Base-by-base conservation (phyloP, 2,113 vertebrate genomes). In the Pseudopodoces humilis region DNA sequence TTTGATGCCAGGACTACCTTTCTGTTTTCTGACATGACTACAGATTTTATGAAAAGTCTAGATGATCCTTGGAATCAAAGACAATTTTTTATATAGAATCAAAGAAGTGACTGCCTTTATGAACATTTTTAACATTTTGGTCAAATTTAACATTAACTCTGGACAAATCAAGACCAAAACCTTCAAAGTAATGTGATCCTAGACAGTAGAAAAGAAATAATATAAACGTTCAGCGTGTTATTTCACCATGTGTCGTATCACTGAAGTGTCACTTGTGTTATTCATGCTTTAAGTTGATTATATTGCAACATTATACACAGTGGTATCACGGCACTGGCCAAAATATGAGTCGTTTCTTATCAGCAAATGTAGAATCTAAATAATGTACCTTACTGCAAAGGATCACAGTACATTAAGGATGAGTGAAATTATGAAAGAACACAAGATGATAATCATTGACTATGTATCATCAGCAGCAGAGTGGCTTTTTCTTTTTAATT, bases 341-440 rank as follows among this genome's bases (percentile, higher is more conserved):
- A 94, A 92, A 63, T 35, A 69, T 0, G 2, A 93, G 25, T 46
- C 0, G 0, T 47, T 90, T 87, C 70, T 80, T 90, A 87, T 33
- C 35, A 89, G 64, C 41, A 91, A 90, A 79, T 4, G 1, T 19
- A 67, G 67, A 69, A 72, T 49, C 63, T 87, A 88, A 91, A 86
- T 52, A 21, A 80, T 8, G 1, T 49, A 76, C 65, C 89, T 58
- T 86, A 62, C 53, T 90, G 59, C 50, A 67, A 83, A 82, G 68
- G 65, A 92, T 62, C 60, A 85, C 58, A 80, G 69, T 74, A 71
- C 68, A 83, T 71, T 79, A 89, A 80, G 60, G 63, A 71, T 91
- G 31, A 91, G 33, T 75, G 64, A 86, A 95, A 92, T 78, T 88
- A 88, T 47, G 30, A 89, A 91, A 93, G 69, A 84, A 67, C 69